Base-by-base conservation (phyloP, 2,888 invertebrate species). In the Lymantria dispar region DNA sequence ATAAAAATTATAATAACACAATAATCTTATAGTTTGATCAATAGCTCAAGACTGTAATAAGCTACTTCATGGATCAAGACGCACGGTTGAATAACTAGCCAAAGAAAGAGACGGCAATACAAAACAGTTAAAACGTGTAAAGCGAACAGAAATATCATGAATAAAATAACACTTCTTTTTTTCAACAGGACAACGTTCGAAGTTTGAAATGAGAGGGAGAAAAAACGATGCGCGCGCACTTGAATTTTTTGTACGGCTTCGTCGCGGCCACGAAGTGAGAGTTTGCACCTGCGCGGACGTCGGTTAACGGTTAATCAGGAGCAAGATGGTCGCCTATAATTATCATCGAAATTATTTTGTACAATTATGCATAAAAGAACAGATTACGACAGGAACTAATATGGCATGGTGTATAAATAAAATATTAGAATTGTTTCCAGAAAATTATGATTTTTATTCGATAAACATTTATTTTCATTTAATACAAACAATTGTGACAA, bases 181-280 rank as follows among this genome's bases (percentile, higher is more conserved):
- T 22, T 3, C 22, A 22, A 58, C 50, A 54, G 54, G 55, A 63
- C 44, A 53, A 36, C 55, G 56, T 50, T 62, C 47, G 47, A 41
- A 44, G 51, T 52, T 50, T 33, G 45, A 41, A 57, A 53, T 37
- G 40, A 66, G 60, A 68, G 58, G 60, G 65, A 58, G 48, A 36
- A 40, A 13, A 40, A 40, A 40, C 40, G 40, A 40, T 40, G 14
- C 40, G 13, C 58, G 45, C 47, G 14, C 40, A 7, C 58, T 43
- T 57, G 60, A 53, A 62, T 69, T 69, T 69, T 63, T 60, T 64
- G 62, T 58, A 36, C 38, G 0, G n/a, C 8, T 22, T 50, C 41
- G 22, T 55, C 57, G 58, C 53, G 56, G 64, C 69, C 67, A 55
- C 57, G 50, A 58, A 51, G 52, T 53, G 58, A 45, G 49, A 44